Base-by-base conservation (phyloP, 2,113 vertebrate genomes). In the Neogale vison region DNA sequence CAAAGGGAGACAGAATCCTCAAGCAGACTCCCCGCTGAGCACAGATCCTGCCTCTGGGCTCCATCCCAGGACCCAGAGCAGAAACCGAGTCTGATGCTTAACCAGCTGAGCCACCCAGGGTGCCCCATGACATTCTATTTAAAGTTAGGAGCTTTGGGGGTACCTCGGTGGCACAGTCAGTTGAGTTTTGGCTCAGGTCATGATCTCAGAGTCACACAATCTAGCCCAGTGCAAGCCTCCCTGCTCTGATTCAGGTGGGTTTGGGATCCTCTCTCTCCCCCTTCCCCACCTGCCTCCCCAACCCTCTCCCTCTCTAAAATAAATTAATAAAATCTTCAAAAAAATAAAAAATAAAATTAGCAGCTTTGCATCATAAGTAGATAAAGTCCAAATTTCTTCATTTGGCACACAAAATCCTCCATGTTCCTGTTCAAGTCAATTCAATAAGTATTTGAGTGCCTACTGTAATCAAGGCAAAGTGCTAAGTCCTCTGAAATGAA, bases 331-430 rank as follows among this genome's bases (percentile, higher is more conserved):
- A 69, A 69, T 69, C 17, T 69, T 69, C 10, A 4, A 17, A 55
- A 55, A 55, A 17, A 69, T n/a, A 55, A 55, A 55, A 17, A 69
- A 67, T n/a, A 67, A 92, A 93, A 87, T 63, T 29, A 85, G 57
- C 55, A 94, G 61, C 95, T 86, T 47, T 11, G 1, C 57, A 90
- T 88, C n/a, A 69, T 84, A 31, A 93, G 67, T 84, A 84, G 45
- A 90, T 84, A 61, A 81, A 94, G 72, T 84, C 72, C 95, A 96
- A 84, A 76, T 86, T 94, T 97, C 82, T 93, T 95, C 65, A 92
- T 55, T 17, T 36, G 69, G 52, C 72, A 95, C 17, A 82, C n/a
- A 93, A 93, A 97, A 95, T 52, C 45, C 59, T 91, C 85, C 67
- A 85, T 39, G 65, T 69, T 96, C 74, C 69, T 96, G 72, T 52